Evolutionary conservation across 2,113 vertebrate genomes (phyloP), one percentile per base, ranked within the genome.

Genomic region (Neopipo cinnamomea): DNA sequence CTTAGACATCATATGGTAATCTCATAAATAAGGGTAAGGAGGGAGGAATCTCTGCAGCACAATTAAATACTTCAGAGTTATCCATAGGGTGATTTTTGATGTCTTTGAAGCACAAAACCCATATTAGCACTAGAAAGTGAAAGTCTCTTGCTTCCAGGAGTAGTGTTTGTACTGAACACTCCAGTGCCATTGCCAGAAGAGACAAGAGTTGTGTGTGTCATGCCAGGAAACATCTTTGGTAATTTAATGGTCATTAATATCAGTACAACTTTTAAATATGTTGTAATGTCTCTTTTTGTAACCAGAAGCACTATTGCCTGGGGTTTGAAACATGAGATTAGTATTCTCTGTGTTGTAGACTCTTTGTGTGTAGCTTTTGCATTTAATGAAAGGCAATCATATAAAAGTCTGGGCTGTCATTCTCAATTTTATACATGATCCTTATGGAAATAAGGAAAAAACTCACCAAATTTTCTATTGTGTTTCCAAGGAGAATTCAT

Each of bases 401-500:
- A 68, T 70, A 79, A 52, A 95, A 80, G 75, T 93, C 84, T 91
- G 33, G 27, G 14, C 79, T 92, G 78, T 91, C 93, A 78, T 58
- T 82, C 70, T 95, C 49, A 77, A 41, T 91, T 96, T 96, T 88
- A 44, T 70, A 88, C 30, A 5, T 50, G 84, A 93, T 61, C 53
- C 84, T 95, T 96, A 81, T 70, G 56, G 85, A 97, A 96, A 97
- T 93, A 93, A 88, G 37, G 33, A 13, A 68, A 86, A 47, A 70
- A 62, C 0, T 5, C 17, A 62, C 53, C 18, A 92, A 24, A 73
- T 87, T 91, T 62, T 91, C 66, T 61, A 5, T 70, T 85, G 27
- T n/a, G 31, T 49, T 92, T 71, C 66, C 52, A 67, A 93, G 41
- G n/a, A 89, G 62, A 96, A 93, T 85, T 85, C 67, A 15, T 92